phyloP scores from a whole-genome alignment of 2,797 vertebrate species.

The Pangasius mekongensis region DNA sequence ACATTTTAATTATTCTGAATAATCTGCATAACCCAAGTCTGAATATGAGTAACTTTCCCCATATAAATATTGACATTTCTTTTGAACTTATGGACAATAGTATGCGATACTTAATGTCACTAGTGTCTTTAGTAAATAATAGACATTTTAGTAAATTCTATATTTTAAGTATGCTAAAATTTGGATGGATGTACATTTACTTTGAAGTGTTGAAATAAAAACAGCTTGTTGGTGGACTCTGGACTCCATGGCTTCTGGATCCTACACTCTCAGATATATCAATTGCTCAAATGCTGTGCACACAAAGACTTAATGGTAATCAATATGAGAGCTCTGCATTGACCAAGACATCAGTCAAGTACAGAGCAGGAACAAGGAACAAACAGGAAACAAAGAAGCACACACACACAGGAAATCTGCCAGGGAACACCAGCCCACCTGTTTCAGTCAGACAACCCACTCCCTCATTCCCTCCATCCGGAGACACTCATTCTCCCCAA shows the following conservation, averaged over 20 bases:
- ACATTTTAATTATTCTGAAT: not conserved
- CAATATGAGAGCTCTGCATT: not conserved
- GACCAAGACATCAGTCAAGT: conserved; percentile 8
- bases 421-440: conserved; percentile 42
- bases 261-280: not conserved
- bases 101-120: not conserved
- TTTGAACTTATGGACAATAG: not conserved
- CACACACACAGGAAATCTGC: conserved; percentile 30
- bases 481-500: conserved; percentile 40
- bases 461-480: conserved; percentile 44
- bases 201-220: not conserved
- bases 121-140: not conserved
- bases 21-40: not conserved
- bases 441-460: conserved; percentile 54
- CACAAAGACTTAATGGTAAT: not conserved
- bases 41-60: not conserved
- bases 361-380: not conserved
- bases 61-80: not conserved
- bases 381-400: not conserved
- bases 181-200: not conserved
- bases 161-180: not conserved
- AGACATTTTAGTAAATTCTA: not conserved
- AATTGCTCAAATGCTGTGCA: not conserved
- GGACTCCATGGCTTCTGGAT: not conserved
- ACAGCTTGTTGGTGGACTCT: not conserved